Percentiles rank a stretch among this genome's conserved stretches.
These are phyloP conservation scores for Oegoconia quadripuncta DNA, from an alignment of 2,888 invertebrate genomes.

Conservation along the genomic window DNA sequence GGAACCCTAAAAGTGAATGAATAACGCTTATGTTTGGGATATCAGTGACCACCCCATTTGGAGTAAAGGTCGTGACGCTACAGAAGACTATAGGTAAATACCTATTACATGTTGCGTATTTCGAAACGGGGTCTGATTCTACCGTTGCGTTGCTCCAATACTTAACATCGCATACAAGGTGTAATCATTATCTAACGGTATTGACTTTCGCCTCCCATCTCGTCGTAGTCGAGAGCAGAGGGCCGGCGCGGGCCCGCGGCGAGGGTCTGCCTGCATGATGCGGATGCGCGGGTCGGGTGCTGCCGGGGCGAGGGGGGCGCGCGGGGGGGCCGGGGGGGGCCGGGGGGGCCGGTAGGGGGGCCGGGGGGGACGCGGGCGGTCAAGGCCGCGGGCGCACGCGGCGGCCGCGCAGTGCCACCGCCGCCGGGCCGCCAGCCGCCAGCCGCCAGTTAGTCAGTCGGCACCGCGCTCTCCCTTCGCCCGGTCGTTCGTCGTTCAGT, in stretches of 20 bases:
- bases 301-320: slow-evolving; percentile 10
- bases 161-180: too few species aligned
- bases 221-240: background rate
- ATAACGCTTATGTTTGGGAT: too few species aligned
- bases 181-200: background rate
- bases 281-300: slow-evolving; percentile 8
- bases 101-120: too few species aligned
- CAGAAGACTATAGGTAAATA: too few species aligned
- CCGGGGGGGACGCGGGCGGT: slow-evolving; percentile 44
- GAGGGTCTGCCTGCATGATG: slow-evolving; percentile 18
- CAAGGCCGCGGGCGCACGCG: slow-evolving; percentile 63
- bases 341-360: slow-evolving; percentile 13
- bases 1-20: too few species aligned
- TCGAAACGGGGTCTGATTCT: too few species aligned
- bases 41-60: too few species aligned
- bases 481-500: slow-evolving; percentile 18
- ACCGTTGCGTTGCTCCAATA: too few species aligned
- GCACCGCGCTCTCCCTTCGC: slow-evolving; percentile 23
- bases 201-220: background rate
- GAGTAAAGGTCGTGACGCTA: too few species aligned
- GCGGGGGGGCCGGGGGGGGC: slow-evolving; percentile 9
- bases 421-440: slow-evolving; percentile 23
- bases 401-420: slow-evolving; percentile 57
- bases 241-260: background rate
- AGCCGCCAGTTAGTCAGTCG: slow-evolving; percentile 28